Percentiles rank a stretch among this genome's conserved stretches.
phyloP scores from a whole-genome alignment of 2,113 vertebrate genomes.

The Brachypteracias leptosomus region DNA sequence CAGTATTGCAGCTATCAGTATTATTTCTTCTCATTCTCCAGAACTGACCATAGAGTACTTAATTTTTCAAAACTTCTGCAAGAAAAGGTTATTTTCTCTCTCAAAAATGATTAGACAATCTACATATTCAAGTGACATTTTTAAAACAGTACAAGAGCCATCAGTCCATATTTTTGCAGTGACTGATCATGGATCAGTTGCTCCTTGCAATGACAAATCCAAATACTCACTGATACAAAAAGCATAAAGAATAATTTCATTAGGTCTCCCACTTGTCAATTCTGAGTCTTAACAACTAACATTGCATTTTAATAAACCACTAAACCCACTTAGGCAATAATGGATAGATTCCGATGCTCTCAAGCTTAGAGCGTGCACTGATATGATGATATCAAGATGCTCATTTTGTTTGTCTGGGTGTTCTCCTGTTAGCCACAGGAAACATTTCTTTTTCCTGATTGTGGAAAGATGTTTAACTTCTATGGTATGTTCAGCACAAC shows the following conservation, averaged over 20 bases:
- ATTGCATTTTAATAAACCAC: not conserved
- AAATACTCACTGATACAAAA: not conserved
- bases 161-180: not conserved
- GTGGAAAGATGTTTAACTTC: not conserved
- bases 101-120: not conserved
- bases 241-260: not conserved
- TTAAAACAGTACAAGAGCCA: not conserved
- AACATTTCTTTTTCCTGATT: not conserved
- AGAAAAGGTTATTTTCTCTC: not conserved
- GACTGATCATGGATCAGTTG: not conserved
- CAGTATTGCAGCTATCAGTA: not conserved
- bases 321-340: not conserved
- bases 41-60: not conserved
- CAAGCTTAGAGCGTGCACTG: not conserved
- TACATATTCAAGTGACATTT: not conserved
- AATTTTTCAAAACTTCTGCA: not conserved
- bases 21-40: not conserved
- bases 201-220: not conserved
- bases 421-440: not conserved
- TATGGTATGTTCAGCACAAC: not conserved
- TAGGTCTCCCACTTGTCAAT: not conserved
- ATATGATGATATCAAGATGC: rapidly evolving
- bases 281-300: not conserved
- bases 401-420: not conserved
- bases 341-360: not conserved